Base-by-base conservation (phyloP, 2,888 invertebrate genomes). In the Ophion slaviceki region DNA sequence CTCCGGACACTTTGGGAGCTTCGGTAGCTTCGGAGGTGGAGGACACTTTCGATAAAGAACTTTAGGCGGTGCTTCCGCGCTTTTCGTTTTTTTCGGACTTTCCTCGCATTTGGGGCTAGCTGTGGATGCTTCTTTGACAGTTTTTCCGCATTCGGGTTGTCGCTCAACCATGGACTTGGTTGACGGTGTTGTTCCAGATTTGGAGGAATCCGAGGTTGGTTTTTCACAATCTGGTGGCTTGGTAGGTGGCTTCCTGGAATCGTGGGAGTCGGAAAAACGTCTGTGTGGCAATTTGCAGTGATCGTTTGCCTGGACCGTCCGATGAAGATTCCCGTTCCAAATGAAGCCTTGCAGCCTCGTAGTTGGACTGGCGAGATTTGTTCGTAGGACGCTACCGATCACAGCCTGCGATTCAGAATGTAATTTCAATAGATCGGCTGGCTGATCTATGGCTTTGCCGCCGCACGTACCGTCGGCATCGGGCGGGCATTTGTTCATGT, bases 401-500 rank as follows among this genome's bases (percentile, higher is more conserved):
- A 61, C 80, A 68, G 85, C 87, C 88, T 88, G 88, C 80, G 88
- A 84, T 87, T 88, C 77, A 88, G 83, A 88, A 87, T 75, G 71
- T 83, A 88, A 86, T 86, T 86, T 88, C 85, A 86, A 82, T 84
- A 84, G 75, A 74, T 85, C 67, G 77, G 64, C 75, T 75, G 64
- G 45, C 62, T 77, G 74, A 28, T 11, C 24, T 57, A 74, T 80
- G 62, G 72, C 64, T 74, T 67, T 47, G 47, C 47, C 84, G 66
- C 89, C 90, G 90, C 91, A 92, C 92, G 88, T 90, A 91, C 92
- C 92, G 88, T 91, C 92, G 90, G 89, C 87, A 87, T 91, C 91
- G 86, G 88, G 85, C 71, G 88, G 89, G 86, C 91, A 92, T 72
- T 90, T 89, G 80, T 89, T 88, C 75, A 88, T 61, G 80, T 89